Percentiles rank a stretch among this genome's conserved stretches.
Conservation (phyloP, 2,888 invertebrate genomes). For the Cantharis rustica region DNA sequence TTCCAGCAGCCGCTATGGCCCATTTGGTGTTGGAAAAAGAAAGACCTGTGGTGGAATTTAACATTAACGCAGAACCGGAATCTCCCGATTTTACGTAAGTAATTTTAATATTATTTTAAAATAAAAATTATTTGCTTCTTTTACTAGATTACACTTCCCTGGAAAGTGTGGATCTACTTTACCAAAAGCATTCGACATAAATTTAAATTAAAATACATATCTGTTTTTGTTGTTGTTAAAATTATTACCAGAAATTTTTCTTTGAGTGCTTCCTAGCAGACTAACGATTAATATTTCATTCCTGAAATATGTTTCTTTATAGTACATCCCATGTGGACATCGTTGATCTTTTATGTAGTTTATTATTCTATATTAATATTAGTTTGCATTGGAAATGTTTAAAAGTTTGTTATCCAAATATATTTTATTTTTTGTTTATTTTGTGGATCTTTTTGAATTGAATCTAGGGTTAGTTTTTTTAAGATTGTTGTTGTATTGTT, state of each 20-base stretch:
- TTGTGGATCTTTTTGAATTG: no score
- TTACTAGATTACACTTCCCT: slow-evolving; percentile 48
- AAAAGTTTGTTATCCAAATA: no score
- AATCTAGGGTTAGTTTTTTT: no score
- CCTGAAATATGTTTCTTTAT: not conserved
- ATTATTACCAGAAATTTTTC: not conserved
- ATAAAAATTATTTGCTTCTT: not conserved
- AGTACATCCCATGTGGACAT: not conserved
- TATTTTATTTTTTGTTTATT: no score
- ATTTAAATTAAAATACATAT: not conserved
- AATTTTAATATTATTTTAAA: not conserved
- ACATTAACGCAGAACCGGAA: slow-evolving; percentile 53
- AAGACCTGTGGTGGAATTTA: slow-evolving; percentile 77
- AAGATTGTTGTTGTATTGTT: no score
- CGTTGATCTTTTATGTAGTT: not conserved
- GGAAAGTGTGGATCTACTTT: slow-evolving; percentile 51
- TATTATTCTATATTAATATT: not conserved
- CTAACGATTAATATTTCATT: not conserved
- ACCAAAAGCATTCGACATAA: slow-evolving; percentile 46
- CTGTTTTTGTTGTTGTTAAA: not conserved
- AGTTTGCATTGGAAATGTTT: no score
- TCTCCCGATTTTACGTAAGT: slow-evolving; percentile 41
- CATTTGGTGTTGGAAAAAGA: slow-evolving; percentile 75
- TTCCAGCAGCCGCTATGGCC: slow-evolving; percentile 88
- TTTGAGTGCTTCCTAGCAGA: not conserved